Conservation (phyloP, 2,888 invertebrate genomes). For the Pristionchus entomophagus region DNA sequence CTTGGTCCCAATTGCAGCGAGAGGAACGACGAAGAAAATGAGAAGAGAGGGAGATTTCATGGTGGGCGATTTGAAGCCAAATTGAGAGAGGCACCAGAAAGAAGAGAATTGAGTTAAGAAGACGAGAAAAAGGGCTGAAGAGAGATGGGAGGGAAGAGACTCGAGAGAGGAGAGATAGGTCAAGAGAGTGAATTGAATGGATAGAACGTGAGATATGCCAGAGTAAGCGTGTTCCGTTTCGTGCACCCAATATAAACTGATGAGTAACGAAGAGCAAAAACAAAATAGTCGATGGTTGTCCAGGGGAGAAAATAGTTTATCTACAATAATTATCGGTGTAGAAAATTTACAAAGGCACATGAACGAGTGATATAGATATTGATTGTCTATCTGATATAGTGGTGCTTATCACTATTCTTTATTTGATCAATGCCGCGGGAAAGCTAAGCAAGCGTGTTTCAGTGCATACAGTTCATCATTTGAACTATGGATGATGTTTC, state of each 20-base stretch:
- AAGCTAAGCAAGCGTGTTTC: neutral
- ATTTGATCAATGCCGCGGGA: constrained; percentile 6
- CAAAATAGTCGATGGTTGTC: neutral
- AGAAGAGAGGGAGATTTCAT: neutral
- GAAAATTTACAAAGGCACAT: constrained; percentile 5
- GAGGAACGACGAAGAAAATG: neutral
- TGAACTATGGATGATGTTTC: too few relatives aligned
- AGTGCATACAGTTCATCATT: constrained; percentile 22
- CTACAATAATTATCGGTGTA: neutral
- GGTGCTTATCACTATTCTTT: neutral
- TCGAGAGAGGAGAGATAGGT: too few relatives aligned
- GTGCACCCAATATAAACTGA: neutral
- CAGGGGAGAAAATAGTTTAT: neutral
- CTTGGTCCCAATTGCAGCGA: neutral
- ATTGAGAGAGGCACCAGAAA: neutral
- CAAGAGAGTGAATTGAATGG: constrained; percentile 12
- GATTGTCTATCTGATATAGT: constrained; percentile 4
- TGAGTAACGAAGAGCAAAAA: neutral
- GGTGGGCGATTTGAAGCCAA: neutral
- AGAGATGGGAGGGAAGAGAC: too few relatives aligned
- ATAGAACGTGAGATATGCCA: neutral
- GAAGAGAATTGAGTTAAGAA: neutral
- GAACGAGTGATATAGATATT: neutral
- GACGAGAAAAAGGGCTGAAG: neutral
- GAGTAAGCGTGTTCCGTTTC: neutral